These are phyloP conservation scores for Benthosema pterotum DNA, from an alignment of 2,797 vertebrate genomes.

Conservation along the genomic window DNA sequence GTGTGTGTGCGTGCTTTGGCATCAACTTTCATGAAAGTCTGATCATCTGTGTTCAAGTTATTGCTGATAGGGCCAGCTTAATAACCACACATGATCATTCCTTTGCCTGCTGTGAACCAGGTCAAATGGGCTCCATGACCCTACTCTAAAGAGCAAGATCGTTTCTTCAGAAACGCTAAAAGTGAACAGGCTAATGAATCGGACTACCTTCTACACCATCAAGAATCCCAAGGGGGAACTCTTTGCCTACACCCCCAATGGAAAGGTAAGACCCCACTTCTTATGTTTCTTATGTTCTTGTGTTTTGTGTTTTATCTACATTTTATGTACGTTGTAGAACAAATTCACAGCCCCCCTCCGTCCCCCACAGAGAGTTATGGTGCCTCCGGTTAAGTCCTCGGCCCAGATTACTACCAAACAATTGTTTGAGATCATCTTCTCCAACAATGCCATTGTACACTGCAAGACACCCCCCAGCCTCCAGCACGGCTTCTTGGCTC, in stretches of 20 bases:
- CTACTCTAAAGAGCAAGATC: slow-evolving; percentile 81
- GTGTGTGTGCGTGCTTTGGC: neutral
- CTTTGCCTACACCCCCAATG: slow-evolving; percentile 85
- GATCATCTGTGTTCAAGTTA: too few relatives aligned
- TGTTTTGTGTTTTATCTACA: too few relatives aligned
- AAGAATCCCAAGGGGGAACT: slow-evolving; percentile 91
- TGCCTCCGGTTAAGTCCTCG: slow-evolving; percentile 75
- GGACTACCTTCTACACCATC: slow-evolving; percentile 86
- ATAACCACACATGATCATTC: too few relatives aligned
- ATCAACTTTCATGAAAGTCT: too few relatives aligned
- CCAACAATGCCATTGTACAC: slow-evolving; percentile 85
- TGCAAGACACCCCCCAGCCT: slow-evolving; percentile 90
- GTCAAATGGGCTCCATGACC: slow-evolving; percentile 86
- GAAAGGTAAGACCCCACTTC: slow-evolving; percentile 78
- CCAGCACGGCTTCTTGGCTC: slow-evolving; percentile 93
- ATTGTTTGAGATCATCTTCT: slow-evolving; percentile 81
- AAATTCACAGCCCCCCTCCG: neutral
- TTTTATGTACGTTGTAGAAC: too few relatives aligned
- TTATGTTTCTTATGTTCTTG: too few relatives aligned
- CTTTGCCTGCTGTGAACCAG: slow-evolving; percentile 62
- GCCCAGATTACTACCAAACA: slow-evolving; percentile 80
- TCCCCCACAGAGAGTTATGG: slow-evolving; percentile 71
- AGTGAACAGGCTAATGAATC: slow-evolving; percentile 86
- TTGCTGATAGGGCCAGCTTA: too few relatives aligned
- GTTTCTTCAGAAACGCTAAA: slow-evolving; percentile 83